Conservation (phyloP, 2,888 invertebrate genomes). For the Mythimna albipuncta region DNA sequence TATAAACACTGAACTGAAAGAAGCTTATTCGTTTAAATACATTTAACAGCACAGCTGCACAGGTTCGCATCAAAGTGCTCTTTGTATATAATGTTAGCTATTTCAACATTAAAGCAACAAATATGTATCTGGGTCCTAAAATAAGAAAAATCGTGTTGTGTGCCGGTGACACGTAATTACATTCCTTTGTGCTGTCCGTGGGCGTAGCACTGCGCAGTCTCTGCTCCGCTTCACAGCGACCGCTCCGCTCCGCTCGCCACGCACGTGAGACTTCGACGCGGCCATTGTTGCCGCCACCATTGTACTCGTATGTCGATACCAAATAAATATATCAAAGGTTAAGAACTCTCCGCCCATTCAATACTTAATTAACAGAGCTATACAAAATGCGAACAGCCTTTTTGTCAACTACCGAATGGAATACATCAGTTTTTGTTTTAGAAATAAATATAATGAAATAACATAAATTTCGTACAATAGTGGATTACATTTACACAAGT, state of each 20-base stretch:
- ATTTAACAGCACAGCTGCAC: constrained; percentile 12
- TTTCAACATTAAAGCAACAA: constrained; percentile 28
- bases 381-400: constrained; percentile 17
- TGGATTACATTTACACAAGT: constrained; percentile 65
- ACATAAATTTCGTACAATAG: constrained; percentile 53
- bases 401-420: constrained; percentile 13
- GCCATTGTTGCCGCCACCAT: constrained; percentile 61
- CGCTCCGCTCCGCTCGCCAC: constrained; percentile 25
- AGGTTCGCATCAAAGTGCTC: background rate
- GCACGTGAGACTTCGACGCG: constrained; percentile 49
- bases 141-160: constrained; percentile 75
- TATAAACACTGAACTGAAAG: constrained; percentile 7
- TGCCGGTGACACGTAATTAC: constrained; percentile 85
- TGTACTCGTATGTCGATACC: constrained; percentile 60
- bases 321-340: constrained; percentile 57
- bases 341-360: constrained; percentile 47
- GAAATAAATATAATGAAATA: constrained; percentile 40
- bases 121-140: constrained; percentile 52
- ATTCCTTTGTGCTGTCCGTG: constrained; percentile 81
- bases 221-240: constrained; percentile 33
- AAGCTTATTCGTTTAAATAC: constrained; percentile 13
- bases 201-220: constrained; percentile 56
- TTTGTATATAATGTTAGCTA: constrained; percentile 14
- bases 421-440: constrained; percentile 17
- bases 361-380: constrained; percentile 41